Percentiles rank a stretch among this genome's conserved stretches.
Conservation (phyloP, 1,140 invertebrate genomes). For the Hestina assimilis region DNA sequence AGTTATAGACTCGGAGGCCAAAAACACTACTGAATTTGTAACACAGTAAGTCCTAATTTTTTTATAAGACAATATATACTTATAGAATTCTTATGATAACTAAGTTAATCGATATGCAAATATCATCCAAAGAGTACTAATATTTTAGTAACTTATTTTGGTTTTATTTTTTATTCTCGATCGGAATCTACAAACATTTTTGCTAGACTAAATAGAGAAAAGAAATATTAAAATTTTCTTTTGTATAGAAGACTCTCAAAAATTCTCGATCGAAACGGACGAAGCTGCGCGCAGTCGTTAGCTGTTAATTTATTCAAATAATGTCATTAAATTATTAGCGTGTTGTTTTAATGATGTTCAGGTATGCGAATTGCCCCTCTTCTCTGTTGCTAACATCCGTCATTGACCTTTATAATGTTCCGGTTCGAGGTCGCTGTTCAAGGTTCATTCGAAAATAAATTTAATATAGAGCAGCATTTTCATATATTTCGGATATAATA, state of each 20-base stretch:
- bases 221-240: not conserved
- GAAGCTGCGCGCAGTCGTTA: too few species aligned
- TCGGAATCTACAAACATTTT: not conserved
- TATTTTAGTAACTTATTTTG: too few species aligned
- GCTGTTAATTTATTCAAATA: not conserved
- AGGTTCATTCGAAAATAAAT: constrained; percentile 31
- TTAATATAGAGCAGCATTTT: constrained; percentile 33
- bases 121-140: too few species aligned
- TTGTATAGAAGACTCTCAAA: too few species aligned
- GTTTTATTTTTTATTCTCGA: not conserved
- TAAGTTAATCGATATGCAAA: too few species aligned
- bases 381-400: constrained; percentile 15
- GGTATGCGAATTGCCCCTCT: constrained; percentile 16
- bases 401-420: constrained; percentile 36
- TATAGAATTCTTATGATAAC: too few species aligned
- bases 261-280: too few species aligned
- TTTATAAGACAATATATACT: too few species aligned
- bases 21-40: constrained; percentile 43
- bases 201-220: not conserved
- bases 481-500: constrained; percentile 16
- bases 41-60: constrained; percentile 54
- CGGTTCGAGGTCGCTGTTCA: constrained; percentile 35
- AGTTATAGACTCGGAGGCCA: constrained; percentile 37
- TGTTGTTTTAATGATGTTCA: constrained; percentile 22
- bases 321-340: not conserved